Base-by-base conservation (phyloP, 2,888 invertebrate species). In the Drosophila anceps region DNA sequence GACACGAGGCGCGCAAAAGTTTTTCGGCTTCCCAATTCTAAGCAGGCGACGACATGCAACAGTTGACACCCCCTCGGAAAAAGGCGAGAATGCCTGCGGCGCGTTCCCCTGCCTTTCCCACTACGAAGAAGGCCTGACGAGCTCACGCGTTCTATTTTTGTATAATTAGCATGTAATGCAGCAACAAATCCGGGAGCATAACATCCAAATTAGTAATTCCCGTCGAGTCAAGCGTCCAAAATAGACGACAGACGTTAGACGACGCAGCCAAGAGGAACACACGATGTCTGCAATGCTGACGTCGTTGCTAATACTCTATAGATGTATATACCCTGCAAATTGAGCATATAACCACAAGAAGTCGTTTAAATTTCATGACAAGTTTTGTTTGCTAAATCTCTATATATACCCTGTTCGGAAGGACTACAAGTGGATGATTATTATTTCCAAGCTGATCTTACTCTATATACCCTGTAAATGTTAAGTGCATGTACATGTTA, bases 171-270 rank as follows among this genome's bases (percentile, higher is more conserved):
- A 79, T 79, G 79, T 73, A 73, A 79, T 53, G 79, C 82, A 62
- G 82, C 82, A 81, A 81, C 79, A 78, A 79, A 79, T 81, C 79
- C 74, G 79, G 79, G 79, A 79, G 82, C 79, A 81, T 78, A 79
- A 78, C 81, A 79, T 79, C 79, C 79, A 79, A 79, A 79, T 79
- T 79, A 81, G 79, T 79, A 78, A 81, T 78, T 77, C 78, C 81
- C 61, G 81, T 62, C 71, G 66, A 69, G 69, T 53, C 63, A 44
- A 43, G 13, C 51, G 55, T 59, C 79, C 35, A 50, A 81, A 81
- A 79, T 73, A 81, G 81, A 78, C 46, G 63, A 12, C 37, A 27
- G 54, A 54, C 37, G 50, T 18, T 29, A 31, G 33, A 33, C 54
- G 54, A 37, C 20, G 15, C 79, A 69, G 65, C 62, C 66, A 71